These are phyloP conservation scores for Cygnus buccinator DNA, from an alignment of 2,113 vertebrate genomes.

Conservation along the genomic window DNA sequence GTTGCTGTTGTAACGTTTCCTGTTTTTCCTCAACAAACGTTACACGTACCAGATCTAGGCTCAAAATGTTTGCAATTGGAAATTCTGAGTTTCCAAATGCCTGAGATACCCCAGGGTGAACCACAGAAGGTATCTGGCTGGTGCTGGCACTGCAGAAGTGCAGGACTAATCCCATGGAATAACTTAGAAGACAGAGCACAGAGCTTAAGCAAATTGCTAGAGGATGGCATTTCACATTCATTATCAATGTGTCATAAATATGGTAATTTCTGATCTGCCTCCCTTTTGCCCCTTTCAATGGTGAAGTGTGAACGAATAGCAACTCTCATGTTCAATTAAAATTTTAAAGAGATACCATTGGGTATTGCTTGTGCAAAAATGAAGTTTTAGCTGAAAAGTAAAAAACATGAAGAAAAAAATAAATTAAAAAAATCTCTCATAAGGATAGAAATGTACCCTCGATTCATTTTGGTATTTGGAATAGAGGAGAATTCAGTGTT, in stretches of 20 bases:
- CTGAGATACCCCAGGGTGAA: not conserved
- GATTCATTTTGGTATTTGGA: not conserved
- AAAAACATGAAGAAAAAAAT: not conserved
- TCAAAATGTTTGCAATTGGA: not conserved
- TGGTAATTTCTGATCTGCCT: constrained; percentile 30
- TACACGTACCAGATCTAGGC: not conserved
- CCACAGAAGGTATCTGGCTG: not conserved
- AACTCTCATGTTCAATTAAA: not conserved
- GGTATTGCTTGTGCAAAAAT: not conserved
- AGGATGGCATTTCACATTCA: not conserved
- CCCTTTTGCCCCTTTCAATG: not conserved
- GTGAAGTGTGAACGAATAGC: not conserved
- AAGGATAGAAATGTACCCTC: not conserved
- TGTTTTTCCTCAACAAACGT: not conserved
- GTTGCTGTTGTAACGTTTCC: not conserved
- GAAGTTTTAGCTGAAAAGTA: not conserved
- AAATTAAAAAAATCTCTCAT: not conserved
- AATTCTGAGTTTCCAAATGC: not conserved
- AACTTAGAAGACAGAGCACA: not conserved
- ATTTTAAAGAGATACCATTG: not conserved
- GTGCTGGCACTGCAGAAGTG: rapidly evolving
- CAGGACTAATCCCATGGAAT: not conserved
- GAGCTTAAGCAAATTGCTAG: not conserved
- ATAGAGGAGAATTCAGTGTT: not conserved
- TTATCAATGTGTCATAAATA: constrained; percentile 8